phyloP scores from a whole-genome alignment of 2,113 vertebrate genomes.

The Micronycteris hirsuta region DNA sequence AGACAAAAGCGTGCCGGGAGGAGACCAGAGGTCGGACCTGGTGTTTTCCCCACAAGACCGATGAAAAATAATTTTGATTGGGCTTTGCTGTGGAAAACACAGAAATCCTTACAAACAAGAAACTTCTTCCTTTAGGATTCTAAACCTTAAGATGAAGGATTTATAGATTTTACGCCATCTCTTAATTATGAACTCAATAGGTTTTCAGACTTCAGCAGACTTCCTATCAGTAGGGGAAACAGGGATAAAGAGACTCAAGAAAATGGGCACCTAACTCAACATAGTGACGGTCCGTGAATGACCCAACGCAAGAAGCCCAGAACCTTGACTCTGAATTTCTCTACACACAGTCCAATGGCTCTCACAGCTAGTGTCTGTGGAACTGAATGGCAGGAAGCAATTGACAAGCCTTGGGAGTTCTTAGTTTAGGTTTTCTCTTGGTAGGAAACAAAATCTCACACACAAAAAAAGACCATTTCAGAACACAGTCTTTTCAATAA shows the following conservation, averaged over 20 bases:
- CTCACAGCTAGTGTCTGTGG: background rate
- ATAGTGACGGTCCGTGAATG: background rate
- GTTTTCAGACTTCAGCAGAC: background rate
- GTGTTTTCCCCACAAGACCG: background rate
- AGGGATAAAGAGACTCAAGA: background rate
- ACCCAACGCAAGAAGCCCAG: background rate
- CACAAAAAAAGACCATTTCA: background rate
- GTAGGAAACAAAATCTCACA: background rate
- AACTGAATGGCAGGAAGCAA: background rate
- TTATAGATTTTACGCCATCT: background rate
- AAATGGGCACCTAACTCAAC: background rate
- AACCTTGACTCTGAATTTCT: background rate
- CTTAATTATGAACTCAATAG: background rate
- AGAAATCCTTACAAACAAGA: background rate
- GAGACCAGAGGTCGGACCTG: constrained; percentile 26
- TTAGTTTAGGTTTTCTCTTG: background rate
- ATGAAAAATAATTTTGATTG: background rate
- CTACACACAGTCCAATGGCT: background rate
- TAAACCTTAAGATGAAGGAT: background rate
- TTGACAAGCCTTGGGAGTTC: background rate
- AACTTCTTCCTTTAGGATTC: background rate
- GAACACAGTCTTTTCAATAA: constrained; percentile 6
- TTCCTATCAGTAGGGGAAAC: background rate
- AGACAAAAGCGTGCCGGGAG: background rate
- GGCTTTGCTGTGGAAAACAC: constrained; percentile 10